These are phyloP conservation scores for Sebastes glaucus DNA, from an alignment of 2,797 vertebrate genomes.

Conservation along the genomic window DNA sequence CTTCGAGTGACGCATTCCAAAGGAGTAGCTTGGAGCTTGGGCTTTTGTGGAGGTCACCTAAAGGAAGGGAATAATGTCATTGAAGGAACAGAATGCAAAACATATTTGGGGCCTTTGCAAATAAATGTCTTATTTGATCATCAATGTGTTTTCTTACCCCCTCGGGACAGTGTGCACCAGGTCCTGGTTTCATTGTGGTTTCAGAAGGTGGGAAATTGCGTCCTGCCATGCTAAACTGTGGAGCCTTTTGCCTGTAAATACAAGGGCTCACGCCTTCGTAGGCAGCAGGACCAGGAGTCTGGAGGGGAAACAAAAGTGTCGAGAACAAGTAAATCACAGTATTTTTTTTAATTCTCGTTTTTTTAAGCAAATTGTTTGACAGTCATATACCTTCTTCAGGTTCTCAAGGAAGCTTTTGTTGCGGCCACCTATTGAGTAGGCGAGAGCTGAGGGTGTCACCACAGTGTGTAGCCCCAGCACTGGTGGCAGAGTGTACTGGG, in stretches of 20 bases:
- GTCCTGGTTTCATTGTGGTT: slow-evolving; percentile 81
- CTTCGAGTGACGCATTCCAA: slow-evolving; percentile 89
- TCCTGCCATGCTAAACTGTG: slow-evolving; percentile 85
- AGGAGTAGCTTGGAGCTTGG: slow-evolving; percentile 81
- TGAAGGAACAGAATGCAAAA: neutral
- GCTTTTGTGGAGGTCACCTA: slow-evolving; percentile 75
- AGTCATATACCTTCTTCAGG: slow-evolving; percentile 80
- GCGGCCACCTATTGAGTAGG: slow-evolving; percentile 84
- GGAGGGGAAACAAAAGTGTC: neutral
- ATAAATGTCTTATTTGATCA: neutral
- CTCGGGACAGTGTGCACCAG: slow-evolving; percentile 83
- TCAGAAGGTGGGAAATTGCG: slow-evolving; percentile 80
- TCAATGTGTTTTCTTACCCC: slow-evolving; percentile 49
- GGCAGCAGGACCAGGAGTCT: slow-evolving; percentile 90
- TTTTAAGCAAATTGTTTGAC: neutral
- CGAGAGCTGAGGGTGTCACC: slow-evolving; percentile 79
- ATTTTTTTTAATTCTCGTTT: neutral
- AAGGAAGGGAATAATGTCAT: slow-evolving; percentile 3
- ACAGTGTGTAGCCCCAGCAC: slow-evolving; percentile 82
- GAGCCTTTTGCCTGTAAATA: slow-evolving; percentile 82
- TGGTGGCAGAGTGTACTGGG: slow-evolving; percentile 85
- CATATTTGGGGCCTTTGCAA: neutral
- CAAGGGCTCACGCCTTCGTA: slow-evolving; percentile 83
- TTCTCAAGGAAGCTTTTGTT: slow-evolving; percentile 84
- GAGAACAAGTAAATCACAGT: neutral